Percentiles rank a stretch among this genome's conserved stretches.
Conservation (phyloP, 2,797 vertebrate genomes). For the Alca torda region DNA sequence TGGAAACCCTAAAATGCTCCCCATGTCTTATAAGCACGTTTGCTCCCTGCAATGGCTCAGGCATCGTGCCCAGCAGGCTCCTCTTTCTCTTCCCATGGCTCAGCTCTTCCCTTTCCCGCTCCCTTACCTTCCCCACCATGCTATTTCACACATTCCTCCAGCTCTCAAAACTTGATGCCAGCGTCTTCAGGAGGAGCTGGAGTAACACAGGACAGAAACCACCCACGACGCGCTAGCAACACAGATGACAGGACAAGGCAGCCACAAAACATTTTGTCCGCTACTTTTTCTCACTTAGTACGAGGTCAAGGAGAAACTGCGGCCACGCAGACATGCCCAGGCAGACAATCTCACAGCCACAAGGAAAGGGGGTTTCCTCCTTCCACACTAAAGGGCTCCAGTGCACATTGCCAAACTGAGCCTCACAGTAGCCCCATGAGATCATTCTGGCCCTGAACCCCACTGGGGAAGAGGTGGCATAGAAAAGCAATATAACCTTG, state of each 20-base stretch:
- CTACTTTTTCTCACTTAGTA: not conserved
- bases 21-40: not conserved
- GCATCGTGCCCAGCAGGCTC: not conserved
- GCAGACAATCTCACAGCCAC: not conserved
- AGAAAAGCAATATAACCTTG: not conserved
- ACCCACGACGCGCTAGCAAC: not conserved
- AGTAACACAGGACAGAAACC: not conserved
- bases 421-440: not conserved
- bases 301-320: not conserved
- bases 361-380: not conserved
- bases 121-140: fast-evolving
- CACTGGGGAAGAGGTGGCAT: not conserved
- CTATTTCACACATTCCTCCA: not conserved
- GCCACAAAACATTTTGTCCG: not conserved
- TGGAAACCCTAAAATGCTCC: not conserved
- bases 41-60: not conserved
- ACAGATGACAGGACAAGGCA: not conserved
- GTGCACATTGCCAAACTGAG: not conserved
- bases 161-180: not conserved
- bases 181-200: not conserved
- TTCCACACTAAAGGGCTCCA: not conserved
- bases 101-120: not conserved
- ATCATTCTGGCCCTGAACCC: not conserved
- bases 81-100: not conserved
- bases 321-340: not conserved